These are phyloP conservation scores for Alouatta palliata DNA, from an alignment of 2,113 vertebrate genomes.

Conservation along the genomic window DNA sequence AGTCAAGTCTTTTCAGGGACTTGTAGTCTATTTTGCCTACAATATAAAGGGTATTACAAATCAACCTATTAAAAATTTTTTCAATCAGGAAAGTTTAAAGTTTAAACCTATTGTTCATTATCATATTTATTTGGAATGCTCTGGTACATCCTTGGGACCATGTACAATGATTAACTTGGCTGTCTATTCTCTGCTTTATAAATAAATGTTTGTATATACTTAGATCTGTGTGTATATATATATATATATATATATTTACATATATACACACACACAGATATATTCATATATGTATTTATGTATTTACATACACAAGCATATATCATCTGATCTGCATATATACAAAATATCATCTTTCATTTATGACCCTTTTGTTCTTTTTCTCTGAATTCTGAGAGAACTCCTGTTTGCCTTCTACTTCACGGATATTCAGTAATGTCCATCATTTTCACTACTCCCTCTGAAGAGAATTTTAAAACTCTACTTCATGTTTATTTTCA, in stretches of 20 bases:
- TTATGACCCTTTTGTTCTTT: not conserved
- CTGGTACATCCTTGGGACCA: not conserved
- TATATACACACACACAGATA: not conserved
- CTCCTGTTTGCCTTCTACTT: not conserved
- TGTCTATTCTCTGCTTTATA: not conserved
- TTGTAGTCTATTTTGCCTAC: not conserved
- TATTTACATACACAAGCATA: not conserved
- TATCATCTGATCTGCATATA: not conserved
- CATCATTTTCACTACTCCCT: not conserved
- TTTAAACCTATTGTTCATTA: not conserved
- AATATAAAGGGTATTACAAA: not conserved
- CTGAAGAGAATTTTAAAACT: conserved; percentile 28
- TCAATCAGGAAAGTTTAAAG: not conserved
- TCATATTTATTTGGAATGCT: not conserved
- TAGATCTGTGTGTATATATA: not conserved
- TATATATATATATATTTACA: not conserved
- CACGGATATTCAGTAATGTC: not conserved
- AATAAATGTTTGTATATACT: not conserved
- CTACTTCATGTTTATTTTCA: not conserved
- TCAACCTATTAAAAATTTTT: not conserved
- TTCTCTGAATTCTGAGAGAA: conserved; percentile 14
- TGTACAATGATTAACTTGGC: not conserved
- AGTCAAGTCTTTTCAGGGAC: not conserved
- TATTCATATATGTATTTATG: not conserved
- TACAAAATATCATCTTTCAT: not conserved